Evolutionary conservation across 2,888 invertebrate genomes (phyloP).

Genomic region (Tortricodes alternella): DNA sequence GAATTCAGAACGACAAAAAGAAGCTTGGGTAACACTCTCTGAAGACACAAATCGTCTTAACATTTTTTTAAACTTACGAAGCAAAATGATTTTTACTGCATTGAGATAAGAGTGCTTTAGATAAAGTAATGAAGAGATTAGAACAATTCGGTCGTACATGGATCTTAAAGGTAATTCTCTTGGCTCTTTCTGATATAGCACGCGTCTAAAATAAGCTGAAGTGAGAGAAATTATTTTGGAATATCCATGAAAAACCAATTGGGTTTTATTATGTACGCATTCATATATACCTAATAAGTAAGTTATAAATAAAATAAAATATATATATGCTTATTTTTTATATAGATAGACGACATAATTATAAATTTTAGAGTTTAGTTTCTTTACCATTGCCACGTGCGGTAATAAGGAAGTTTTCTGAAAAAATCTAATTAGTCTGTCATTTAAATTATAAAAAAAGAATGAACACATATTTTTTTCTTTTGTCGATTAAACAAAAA

Average conservation of each 20-base stretch:
- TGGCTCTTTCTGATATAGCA: conserved; percentile 55
- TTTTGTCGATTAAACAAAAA: too few species aligned
- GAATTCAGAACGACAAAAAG: conserved; percentile 33
- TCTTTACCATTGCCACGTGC: too few species aligned
- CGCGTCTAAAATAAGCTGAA: conserved; percentile 48
- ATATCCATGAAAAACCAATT: background rate
- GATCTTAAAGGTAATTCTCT: conserved; percentile 54
- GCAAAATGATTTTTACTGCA: conserved; percentile 42
- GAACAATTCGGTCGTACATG: conserved; percentile 48
- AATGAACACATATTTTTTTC: too few species aligned
- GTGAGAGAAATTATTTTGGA: background rate
- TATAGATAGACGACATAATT: too few species aligned
- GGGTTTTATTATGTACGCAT: background rate
- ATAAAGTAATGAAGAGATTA: conserved; percentile 58
- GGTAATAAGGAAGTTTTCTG: too few species aligned
- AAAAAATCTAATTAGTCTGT: too few species aligned
- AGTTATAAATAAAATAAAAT: too few species aligned
- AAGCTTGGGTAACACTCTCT: conserved; percentile 43
- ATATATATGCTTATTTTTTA: too few species aligned
- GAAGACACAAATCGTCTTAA: conserved; percentile 52
- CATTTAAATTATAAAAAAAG: too few species aligned
- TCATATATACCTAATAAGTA: too few species aligned
- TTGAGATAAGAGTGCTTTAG: conserved; percentile 41
- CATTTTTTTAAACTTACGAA: conserved; percentile 41
- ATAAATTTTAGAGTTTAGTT: too few species aligned